Conservation (phyloP, 2,113 vertebrate species). For the Sceloporus undulatus region DNA sequence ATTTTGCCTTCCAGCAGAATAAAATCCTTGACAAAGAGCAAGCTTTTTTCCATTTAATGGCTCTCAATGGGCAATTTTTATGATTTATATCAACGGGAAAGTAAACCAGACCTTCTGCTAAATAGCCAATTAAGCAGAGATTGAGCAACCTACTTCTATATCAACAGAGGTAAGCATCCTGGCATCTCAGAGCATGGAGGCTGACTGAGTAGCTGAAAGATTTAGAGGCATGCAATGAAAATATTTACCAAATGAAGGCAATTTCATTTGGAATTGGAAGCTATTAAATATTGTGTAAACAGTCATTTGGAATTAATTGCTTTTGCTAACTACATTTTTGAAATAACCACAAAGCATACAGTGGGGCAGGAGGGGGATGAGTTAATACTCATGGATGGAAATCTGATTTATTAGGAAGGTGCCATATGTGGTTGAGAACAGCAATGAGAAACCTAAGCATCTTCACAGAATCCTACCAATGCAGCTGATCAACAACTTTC, state of each 20-base stretch:
- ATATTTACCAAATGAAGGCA: conserved; percentile 36
- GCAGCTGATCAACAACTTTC: not conserved
- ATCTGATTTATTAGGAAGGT: not conserved
- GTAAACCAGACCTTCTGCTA: conserved; percentile 12
- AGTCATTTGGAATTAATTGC: conserved; percentile 31
- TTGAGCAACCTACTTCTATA: not conserved
- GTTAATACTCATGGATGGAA: not conserved
- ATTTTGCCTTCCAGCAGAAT: conserved; percentile 23
- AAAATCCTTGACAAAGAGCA: not conserved
- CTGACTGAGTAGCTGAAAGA: not conserved
- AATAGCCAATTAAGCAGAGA: conserved; percentile 33
- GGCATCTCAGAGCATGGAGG: not conserved
- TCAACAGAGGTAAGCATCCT: conserved; percentile 12
- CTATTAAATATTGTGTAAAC: conserved; percentile 28
- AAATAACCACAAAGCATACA: not conserved
- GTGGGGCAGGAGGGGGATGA: not conserved
- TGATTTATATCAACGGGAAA: conserved; percentile 26
- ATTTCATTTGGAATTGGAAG: conserved; percentile 37
- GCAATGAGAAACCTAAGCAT: not conserved
- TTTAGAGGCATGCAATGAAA: conserved; percentile 20
- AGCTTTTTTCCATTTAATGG: conserved; percentile 16
- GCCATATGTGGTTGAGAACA: not conserved
- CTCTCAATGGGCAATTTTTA: conserved; percentile 12
- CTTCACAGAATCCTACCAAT: not conserved
- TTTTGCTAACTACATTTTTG: not conserved